A percentile compares a stretch with the other conserved stretches of the same genome.
Conservation (phyloP, 37 sponge, comb jelly and placozoan species). For the Chondrilla cf. caribensis region DNA sequence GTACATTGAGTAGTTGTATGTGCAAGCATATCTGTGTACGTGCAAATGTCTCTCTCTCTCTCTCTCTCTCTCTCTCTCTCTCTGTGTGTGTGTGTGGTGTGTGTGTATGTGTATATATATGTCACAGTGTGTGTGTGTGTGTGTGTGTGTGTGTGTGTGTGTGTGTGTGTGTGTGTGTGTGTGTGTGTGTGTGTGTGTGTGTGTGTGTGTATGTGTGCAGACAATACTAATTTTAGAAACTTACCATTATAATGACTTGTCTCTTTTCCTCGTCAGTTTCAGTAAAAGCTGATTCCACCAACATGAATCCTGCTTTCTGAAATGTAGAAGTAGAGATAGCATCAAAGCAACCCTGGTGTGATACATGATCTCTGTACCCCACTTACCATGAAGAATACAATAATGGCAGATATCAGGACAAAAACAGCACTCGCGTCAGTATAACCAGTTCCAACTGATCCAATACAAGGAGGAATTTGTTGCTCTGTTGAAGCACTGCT, state of each 20-base stretch:
- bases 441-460: constrained; percentile 22
- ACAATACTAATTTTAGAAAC: background rate
- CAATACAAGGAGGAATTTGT: no score
- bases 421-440: constrained; percentile 68
- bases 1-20: background rate
- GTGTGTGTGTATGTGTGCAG: background rate
- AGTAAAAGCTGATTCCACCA: constrained; percentile 77
- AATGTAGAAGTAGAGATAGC: background rate
- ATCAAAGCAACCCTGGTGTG: background rate
- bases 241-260: constrained; percentile 64
- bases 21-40: no score
- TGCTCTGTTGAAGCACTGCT: no score
- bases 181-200: no score
- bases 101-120: no score
- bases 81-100: no score
- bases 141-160: no score
- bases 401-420: constrained; percentile 67
- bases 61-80: no score
- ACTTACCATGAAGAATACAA: constrained; percentile 57
- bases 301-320: constrained; percentile 91
- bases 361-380: background rate
- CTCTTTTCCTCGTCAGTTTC: constrained; percentile 59
- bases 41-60: no score
- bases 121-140: no score
- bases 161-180: no score